Conservation (phyloP, 2,113 vertebrate genomes). For the Desmodus rotundus region DNA sequence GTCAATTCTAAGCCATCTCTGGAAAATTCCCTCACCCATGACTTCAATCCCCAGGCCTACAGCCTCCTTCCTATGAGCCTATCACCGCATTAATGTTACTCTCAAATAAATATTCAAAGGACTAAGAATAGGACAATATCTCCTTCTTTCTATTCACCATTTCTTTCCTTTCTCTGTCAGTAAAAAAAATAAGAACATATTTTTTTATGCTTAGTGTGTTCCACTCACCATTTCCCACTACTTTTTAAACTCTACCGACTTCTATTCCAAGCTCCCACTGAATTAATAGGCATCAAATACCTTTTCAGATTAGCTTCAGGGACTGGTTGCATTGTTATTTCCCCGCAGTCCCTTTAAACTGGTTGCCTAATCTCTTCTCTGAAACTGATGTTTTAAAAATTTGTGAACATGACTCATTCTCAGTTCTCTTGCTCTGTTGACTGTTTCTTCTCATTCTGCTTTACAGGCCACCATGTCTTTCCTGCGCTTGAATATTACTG, state of each 20-base stretch:
- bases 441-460: neutral
- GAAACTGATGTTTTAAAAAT: neutral
- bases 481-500: neutral
- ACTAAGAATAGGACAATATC: neutral
- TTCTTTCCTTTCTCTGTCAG: neutral
- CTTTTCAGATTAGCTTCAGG: neutral
- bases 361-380: neutral
- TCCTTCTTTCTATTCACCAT: neutral
- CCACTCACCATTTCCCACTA: neutral
- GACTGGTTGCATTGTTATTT: neutral
- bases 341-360: neutral
- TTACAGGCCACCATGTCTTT: fast-evolving
- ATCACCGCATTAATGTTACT: neutral
- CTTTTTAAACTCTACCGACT: neutral
- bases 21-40: neutral
- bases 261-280: neutral
- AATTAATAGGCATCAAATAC: neutral
- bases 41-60: neutral
- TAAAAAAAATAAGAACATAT: neutral
- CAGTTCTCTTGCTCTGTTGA: neutral
- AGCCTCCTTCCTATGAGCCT: neutral
- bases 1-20: neutral
- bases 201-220: neutral
- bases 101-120: neutral
- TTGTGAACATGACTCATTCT: neutral